Percentiles rank a stretch among this genome's conserved stretches.
Evolutionary conservation across 2,113 vertebrate genomes (phyloP).

Genomic region (Oophaga pumilio): DNA sequence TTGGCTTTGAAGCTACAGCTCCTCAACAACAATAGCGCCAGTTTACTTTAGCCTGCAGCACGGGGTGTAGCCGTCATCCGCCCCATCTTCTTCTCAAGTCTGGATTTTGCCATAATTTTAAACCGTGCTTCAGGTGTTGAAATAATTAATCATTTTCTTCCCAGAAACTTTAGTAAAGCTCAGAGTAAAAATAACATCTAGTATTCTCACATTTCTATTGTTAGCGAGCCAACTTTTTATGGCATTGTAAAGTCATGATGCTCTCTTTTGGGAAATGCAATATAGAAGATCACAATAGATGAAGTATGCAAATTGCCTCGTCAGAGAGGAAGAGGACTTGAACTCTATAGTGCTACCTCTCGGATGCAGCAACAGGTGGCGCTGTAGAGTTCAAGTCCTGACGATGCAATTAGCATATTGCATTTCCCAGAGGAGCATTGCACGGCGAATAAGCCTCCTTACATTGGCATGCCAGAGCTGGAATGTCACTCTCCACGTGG

Average conservation of each 20-base stretch:
- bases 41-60: background rate
- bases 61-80: background rate
- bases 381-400: no score
- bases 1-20: conserved; percentile 5
- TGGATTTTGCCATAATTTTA: background rate
- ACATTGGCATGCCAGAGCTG: no score
- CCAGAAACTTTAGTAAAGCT: background rate
- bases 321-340: no score
- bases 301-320: no score
- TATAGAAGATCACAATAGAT: background rate
- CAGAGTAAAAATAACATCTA: conserved; percentile 10
- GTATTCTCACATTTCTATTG: background rate
- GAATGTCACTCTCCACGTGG: no score
- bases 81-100: background rate
- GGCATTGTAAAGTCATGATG: background rate
- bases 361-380: no score
- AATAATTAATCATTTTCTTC: background rate
- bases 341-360: no score
- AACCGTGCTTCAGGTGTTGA: background rate
- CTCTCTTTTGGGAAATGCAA: background rate
- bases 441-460: no score
- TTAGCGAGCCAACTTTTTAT: background rate
- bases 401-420: no score
- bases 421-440: no score
- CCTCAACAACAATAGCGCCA: background rate